Evolutionary conservation across 2,113 vertebrate genomes (phyloP), one percentile per base, ranked within the genome.

Genomic region (Macroglossus sobrinus): DNA sequence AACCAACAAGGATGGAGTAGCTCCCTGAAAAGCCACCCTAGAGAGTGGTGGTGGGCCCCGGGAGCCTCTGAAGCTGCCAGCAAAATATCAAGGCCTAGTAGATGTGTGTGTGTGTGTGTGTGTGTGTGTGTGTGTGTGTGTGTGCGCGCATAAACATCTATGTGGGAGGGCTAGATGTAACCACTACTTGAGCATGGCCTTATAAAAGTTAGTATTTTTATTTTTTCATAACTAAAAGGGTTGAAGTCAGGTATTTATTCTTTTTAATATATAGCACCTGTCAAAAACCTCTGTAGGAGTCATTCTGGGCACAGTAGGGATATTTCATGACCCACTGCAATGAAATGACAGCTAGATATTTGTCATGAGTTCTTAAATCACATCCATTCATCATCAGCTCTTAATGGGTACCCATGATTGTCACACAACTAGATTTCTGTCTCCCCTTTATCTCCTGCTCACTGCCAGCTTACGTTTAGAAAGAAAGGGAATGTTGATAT

Each of bases 211-310:
- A 74, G 43, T 33, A 10, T 47, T 88, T 95, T 92, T 85, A 63
- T 59, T 78, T 95, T 50, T 40, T 90, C 28, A 28, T 11, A 78
- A 45, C 5, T 68, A 22, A 69, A 94, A 93, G 63, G 82, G 22
- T 30, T 68, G 40, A 64, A 92, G 88, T 92, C 66, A 84, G 64
- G 63, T 80, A 19, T 69, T 96, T 55, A 68, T 74, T 93, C 87
- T 95, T 95, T 91, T n/a, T 88, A 84, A 96, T 33, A 68, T 4
- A 76, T 4, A 53, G n/a, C 0, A 12, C 71, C 76, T 94, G 92
- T 96, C 84, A 90, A 66, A 50, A 74, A 63, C 8, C 57, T 93
- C 92, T 4, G 14, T 33, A 55, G 64, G 90, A 50, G 80, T 69
- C 74, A 45, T 61, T 47, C 72, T 43, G 50, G 47, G 63, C 92